Evolutionary conservation across 2,888 invertebrate species (phyloP).

Genomic region (Stegophylla sp.): DNA sequence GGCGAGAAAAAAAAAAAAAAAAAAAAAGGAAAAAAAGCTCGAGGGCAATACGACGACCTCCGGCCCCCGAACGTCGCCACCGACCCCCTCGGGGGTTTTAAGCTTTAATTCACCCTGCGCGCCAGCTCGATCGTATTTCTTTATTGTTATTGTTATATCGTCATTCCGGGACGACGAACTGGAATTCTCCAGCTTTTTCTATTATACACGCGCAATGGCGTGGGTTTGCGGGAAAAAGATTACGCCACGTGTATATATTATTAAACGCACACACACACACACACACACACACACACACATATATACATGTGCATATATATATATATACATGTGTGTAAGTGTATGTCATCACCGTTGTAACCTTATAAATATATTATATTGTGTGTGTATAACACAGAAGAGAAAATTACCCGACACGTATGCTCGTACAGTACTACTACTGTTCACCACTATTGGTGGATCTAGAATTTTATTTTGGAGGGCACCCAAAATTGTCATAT

Average conservation of each 20-base stretch:
- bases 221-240: background rate
- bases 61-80: too few relatives aligned
- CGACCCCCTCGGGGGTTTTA: background rate
- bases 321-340: background rate
- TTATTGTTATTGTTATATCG: conserved; percentile 15
- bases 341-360: too few relatives aligned
- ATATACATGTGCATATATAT: background rate
- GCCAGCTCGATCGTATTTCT: background rate
- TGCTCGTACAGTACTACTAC: too few relatives aligned
- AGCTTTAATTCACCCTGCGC: conserved; percentile 2
- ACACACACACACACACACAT: background rate
- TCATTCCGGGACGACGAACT: background rate
- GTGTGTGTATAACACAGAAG: too few relatives aligned
- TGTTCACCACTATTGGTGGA: too few relatives aligned
- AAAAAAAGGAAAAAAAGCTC: too few relatives aligned
- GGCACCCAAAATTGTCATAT: too few relatives aligned
- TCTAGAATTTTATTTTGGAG: too few relatives aligned
- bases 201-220: background rate
- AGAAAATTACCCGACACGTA: too few relatives aligned
- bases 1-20: too few relatives aligned
- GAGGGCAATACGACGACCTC: background rate
- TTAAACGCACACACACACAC: background rate
- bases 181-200: conserved; percentile 14
- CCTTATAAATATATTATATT: too few relatives aligned
- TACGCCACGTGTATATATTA: background rate